Evolutionary conservation across 1,140 invertebrate genomes (phyloP).

Genomic region (Caerostris darwini): DNA sequence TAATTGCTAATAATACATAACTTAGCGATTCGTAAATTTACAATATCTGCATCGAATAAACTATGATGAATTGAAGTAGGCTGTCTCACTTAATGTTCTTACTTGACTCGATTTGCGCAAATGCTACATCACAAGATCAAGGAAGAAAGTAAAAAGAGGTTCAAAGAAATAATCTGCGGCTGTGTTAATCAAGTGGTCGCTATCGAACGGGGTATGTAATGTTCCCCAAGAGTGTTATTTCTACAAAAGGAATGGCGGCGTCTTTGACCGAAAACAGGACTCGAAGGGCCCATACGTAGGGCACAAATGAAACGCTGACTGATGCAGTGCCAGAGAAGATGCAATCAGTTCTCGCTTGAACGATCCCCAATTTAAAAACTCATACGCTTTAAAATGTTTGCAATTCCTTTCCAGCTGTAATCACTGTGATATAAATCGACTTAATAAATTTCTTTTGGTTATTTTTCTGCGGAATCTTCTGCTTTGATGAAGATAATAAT

Average conservation of each 20-base stretch:
- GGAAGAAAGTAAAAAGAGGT: neutral
- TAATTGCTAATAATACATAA: no score
- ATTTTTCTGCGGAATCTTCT: no score
- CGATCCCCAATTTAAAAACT: neutral
- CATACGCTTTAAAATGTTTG: no score
- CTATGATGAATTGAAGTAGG: no score
- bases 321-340: neutral
- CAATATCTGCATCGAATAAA: no score
- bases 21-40: no score
- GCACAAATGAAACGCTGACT: neutral
- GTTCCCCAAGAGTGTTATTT: conserved; percentile 31
- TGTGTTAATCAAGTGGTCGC: conserved; percentile 56
- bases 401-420: no score
- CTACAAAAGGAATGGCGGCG: conserved; percentile 4
- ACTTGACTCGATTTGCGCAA: neutral
- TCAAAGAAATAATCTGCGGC: conserved; percentile 16
- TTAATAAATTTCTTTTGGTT: no score
- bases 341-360: neutral
- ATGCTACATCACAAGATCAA: neutral
- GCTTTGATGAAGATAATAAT: no score
- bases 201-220: conserved; percentile 45
- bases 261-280: conserved; percentile 46
- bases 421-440: no score
- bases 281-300: conserved; percentile 31
- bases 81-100: neutral